These are phyloP conservation scores for Philopedon plagiatum DNA, from an alignment of 2,888 invertebrate genomes.

Conservation along the genomic window DNA sequence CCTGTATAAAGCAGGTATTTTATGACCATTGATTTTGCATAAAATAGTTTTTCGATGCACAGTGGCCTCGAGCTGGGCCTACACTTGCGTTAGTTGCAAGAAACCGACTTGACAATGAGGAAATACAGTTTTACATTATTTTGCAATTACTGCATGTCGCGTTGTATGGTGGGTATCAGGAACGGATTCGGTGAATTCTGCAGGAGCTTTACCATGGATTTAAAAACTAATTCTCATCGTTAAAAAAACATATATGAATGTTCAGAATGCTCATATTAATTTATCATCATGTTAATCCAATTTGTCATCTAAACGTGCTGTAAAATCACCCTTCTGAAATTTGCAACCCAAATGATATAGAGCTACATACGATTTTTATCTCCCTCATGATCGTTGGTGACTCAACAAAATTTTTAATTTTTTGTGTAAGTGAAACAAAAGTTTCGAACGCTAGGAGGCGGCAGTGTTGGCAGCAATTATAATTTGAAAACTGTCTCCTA, in stretches of 20 bases:
- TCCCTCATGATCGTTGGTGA: not conserved
- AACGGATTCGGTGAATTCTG: no score
- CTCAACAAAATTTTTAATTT: no score
- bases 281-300: no score
- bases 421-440: no score
- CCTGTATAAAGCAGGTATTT: not conserved
- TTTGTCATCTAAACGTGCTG: slow-evolving; percentile 25
- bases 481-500: no score
- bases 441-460: no score
- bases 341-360: slow-evolving; percentile 25
- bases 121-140: not conserved
- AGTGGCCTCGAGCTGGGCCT: not conserved
- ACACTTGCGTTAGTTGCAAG: not conserved
- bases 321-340: slow-evolving; percentile 20
- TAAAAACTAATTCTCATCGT: no score
- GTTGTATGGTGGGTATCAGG: no score
- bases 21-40: not conserved
- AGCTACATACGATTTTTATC: not conserved
- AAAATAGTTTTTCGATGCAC: not conserved
- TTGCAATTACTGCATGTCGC: not conserved
- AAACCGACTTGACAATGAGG: not conserved
- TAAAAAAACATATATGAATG: no score
- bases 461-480: no score
- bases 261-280: no score
- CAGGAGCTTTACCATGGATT: no score